Conservation (phyloP, 2,888 invertebrate species). For the Idaea biselata region DNA sequence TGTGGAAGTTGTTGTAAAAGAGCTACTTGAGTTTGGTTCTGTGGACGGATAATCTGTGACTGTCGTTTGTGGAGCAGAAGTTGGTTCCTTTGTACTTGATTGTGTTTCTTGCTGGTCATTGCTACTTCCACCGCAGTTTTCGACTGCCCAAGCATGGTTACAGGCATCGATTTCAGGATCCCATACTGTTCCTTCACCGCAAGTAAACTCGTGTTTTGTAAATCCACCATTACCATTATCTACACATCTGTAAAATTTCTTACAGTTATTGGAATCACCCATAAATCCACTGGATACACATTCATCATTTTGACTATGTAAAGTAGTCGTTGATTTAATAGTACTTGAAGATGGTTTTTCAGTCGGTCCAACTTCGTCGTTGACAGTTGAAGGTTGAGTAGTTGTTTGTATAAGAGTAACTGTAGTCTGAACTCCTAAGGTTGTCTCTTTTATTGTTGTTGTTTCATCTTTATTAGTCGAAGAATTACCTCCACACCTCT, state of each 20-base stretch:
- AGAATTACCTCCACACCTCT: slow-evolving; percentile 41
- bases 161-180: slow-evolving; percentile 79
- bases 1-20: not conserved
- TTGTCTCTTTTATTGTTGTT: slow-evolving; percentile 25
- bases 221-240: slow-evolving; percentile 67
- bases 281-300: slow-evolving; percentile 80
- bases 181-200: slow-evolving; percentile 83
- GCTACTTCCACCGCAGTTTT: slow-evolving; percentile 37
- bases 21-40: slow-evolving; percentile 11
- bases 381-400: slow-evolving; percentile 17
- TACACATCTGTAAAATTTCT: slow-evolving; percentile 86
- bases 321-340: slow-evolving; percentile 7
- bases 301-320: slow-evolving; percentile 11
- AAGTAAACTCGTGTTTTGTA: slow-evolving; percentile 78
- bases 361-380: slow-evolving; percentile 34
- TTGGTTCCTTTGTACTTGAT: slow-evolving; percentile 27
- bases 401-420: slow-evolving; percentile 27
- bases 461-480: slow-evolving; percentile 25
- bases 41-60: slow-evolving; percentile 11
- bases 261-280: slow-evolving; percentile 79
- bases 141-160: slow-evolving; percentile 76
- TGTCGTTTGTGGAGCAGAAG: slow-evolving; percentile 13
- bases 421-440: slow-evolving; percentile 21
- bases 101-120: slow-evolving; percentile 21
- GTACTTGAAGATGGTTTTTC: slow-evolving; percentile 27